Evolutionary conservation across 2,888 invertebrate genomes (phyloP).

Genomic region (Drosophila mimica): DNA sequence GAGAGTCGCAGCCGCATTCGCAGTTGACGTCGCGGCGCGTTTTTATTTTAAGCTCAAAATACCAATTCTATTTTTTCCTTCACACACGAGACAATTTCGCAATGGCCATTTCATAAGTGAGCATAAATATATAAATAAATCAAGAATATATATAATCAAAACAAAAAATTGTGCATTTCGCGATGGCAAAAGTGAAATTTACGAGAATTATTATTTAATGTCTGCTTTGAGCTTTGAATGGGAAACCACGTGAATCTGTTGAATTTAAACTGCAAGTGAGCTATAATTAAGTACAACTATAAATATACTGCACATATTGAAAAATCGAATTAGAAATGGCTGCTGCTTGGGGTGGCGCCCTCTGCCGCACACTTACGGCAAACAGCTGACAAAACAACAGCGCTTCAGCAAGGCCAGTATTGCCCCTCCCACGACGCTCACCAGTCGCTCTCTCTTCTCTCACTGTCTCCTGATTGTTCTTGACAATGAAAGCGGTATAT

Average conservation of each 20-base stretch:
- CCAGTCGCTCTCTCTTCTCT: not conserved
- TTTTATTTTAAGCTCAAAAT: conserved; percentile 38
- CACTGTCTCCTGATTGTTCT: conserved; percentile 34
- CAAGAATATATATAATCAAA: conserved; percentile 12
- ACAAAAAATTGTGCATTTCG: not conserved
- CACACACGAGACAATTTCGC: conserved; percentile 19
- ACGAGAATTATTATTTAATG: conserved; percentile 4
- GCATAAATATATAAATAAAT: conserved; percentile 48
- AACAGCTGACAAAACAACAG: conserved; percentile 45
- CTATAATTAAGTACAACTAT: not conserved
- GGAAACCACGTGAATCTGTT: conserved; percentile 35
- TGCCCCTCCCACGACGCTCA: not conserved
- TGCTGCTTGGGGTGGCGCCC: conserved; percentile 41
- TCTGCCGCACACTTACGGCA: conserved; percentile 37
- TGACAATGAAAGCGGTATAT: conserved; percentile 57
- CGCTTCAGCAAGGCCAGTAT: conserved; percentile 21
- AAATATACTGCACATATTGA: conserved; percentile 6
- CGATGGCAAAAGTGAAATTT: conserved; percentile 3
- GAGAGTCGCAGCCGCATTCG: conserved; percentile 32
- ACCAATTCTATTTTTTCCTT: conserved; percentile 15
- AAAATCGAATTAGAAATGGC: conserved; percentile 49
- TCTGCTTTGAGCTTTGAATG: conserved; percentile 33
- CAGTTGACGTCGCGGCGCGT: conserved; percentile 38
- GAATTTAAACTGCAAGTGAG: conserved; percentile 22
- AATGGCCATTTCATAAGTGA: conserved; percentile 27